phyloP scores from a whole-genome alignment of 2,113 vertebrate genomes.

The Chascanopsetta lugubris region DNA sequence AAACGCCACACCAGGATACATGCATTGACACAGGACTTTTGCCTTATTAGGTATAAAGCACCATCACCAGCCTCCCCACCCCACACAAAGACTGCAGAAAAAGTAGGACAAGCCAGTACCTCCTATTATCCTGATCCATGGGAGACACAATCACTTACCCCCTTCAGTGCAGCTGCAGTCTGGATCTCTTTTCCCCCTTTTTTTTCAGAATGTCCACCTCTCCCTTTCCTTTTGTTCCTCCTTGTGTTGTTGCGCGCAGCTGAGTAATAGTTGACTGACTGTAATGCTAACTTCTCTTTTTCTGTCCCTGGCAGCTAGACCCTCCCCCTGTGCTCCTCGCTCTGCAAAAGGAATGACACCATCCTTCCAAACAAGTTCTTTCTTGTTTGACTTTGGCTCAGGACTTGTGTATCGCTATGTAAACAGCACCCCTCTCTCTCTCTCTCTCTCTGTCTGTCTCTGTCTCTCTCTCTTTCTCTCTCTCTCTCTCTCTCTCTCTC shows the following conservation, averaged over 20 bases:
- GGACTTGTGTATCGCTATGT: slow-evolving; percentile 74
- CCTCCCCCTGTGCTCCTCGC: slow-evolving; percentile 76
- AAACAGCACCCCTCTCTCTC: slow-evolving; percentile 69
- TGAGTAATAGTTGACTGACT: slow-evolving; percentile 57
- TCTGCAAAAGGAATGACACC: slow-evolving; percentile 83
- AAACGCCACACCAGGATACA: not conserved
- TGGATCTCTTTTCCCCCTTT: slow-evolving; percentile 29
- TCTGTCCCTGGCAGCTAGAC: slow-evolving; percentile 62
- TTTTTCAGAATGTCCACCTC: slow-evolving; percentile 38
- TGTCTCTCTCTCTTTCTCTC: slow-evolving; percentile 44
- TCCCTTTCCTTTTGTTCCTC: slow-evolving; percentile 54
- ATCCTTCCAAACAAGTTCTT: slow-evolving; percentile 83
- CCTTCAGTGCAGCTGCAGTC: slow-evolving; percentile 30
- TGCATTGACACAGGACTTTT: slow-evolving; percentile 21
- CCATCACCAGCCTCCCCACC: not conserved
- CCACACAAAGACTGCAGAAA: not conserved
- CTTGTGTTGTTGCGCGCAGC: slow-evolving; percentile 10
- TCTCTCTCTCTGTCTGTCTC: slow-evolving; percentile 42
- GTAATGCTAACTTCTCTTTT: slow-evolving; percentile 63
- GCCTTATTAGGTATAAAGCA: slow-evolving; percentile 63
- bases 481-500: too few relatives aligned
- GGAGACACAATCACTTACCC: slow-evolving; percentile 47
- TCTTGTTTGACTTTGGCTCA: slow-evolving; percentile 79
- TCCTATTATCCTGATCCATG: not conserved
- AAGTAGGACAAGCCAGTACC: not conserved